phyloP scores from a whole-genome alignment of 2,888 invertebrate species.

The Drosophila prostipennis region DNA sequence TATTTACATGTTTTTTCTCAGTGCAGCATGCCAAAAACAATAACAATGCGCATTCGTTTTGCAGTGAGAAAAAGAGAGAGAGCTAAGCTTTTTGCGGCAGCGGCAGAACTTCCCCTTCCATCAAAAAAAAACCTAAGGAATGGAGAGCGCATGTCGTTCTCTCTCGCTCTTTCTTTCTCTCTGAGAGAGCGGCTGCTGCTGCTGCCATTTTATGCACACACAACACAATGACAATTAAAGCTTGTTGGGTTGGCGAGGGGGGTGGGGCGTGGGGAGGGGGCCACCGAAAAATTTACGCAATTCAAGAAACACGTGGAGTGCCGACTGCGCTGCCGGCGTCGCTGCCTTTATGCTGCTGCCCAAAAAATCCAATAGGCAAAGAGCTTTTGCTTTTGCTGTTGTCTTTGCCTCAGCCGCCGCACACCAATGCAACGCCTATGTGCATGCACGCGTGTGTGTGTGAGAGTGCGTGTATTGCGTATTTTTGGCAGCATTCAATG shows the following conservation, averaged over 20 bases:
- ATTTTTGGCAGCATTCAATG: constrained; percentile 52
- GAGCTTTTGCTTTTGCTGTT: constrained; percentile 48
- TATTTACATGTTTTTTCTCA: not conserved
- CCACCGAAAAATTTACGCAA: constrained; percentile 72
- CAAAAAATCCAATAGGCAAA: constrained; percentile 70
- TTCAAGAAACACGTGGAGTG: constrained; percentile 77
- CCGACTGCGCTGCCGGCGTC: constrained; percentile 44
- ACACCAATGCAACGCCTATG: constrained; percentile 75
- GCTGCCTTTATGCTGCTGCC: constrained; percentile 39
- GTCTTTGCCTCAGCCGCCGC: constrained; percentile 50
- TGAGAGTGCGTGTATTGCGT: constrained; percentile 75
- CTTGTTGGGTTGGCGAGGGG: constrained; percentile 4
- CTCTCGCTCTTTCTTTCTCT: constrained; percentile 31
- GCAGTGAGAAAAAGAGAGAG: constrained; percentile 43
- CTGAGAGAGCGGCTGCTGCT: constrained; percentile 53
- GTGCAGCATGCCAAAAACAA: constrained; percentile 31
- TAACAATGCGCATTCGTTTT: constrained; percentile 68
- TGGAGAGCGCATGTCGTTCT: constrained; percentile 46
- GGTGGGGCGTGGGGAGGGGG: not conserved
- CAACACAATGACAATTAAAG: constrained; percentile 49
- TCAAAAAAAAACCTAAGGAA: constrained; percentile 19
- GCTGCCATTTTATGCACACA: constrained; percentile 54
- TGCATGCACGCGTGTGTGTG: constrained; percentile 37
- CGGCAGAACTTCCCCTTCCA: constrained; percentile 45
- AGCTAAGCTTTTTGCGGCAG: constrained; percentile 49